Evolutionary conservation across 2,888 invertebrate species (phyloP).

Genomic region (Drosophila prolongata): DNA sequence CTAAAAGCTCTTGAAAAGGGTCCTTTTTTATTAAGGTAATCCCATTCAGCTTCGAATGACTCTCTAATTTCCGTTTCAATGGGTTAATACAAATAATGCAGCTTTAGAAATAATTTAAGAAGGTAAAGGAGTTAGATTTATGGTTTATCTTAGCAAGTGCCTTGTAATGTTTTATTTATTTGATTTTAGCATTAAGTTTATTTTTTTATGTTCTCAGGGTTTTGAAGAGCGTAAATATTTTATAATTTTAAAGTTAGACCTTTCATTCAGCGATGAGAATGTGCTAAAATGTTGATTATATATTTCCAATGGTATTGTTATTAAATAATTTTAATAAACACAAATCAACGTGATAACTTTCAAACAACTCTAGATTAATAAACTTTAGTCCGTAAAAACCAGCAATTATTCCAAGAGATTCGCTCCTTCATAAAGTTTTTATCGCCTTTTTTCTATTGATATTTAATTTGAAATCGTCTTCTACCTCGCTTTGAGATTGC

Average conservation of each 20-base stretch:
- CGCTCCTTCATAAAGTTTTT: not conserved
- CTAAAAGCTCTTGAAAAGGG: slow-evolving; percentile 4
- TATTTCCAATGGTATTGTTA: too few species aligned
- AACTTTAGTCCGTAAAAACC: not conserved
- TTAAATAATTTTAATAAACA: too few species aligned
- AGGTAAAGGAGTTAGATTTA: not conserved
- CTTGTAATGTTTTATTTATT: not conserved
- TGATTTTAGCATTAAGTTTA: not conserved
- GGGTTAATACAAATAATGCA: slow-evolving; percentile 6
- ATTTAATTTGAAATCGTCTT: slow-evolving; percentile 7
- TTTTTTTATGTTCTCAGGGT: too few species aligned
- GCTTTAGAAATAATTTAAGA: slow-evolving; percentile 1
- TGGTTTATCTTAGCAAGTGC: not conserved
- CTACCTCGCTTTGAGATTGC: slow-evolving; percentile 7
- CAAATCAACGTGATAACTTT: not conserved
- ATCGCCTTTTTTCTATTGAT: not conserved
- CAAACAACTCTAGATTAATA: not conserved
- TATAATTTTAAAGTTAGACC: too few species aligned
- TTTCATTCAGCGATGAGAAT: too few species aligned
- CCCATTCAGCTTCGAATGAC: slow-evolving; percentile 23
- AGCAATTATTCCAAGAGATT: not conserved
- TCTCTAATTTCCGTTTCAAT: slow-evolving; percentile 36
- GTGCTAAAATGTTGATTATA: too few species aligned
- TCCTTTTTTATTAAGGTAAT: slow-evolving; percentile 6
- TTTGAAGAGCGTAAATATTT: too few species aligned